A percentile compares a stretch with the other conserved stretches of the same genome.
These are phyloP conservation scores for Thermophis baileyi DNA, from an alignment of 2,113 vertebrate species.

Conservation along the genomic window DNA sequence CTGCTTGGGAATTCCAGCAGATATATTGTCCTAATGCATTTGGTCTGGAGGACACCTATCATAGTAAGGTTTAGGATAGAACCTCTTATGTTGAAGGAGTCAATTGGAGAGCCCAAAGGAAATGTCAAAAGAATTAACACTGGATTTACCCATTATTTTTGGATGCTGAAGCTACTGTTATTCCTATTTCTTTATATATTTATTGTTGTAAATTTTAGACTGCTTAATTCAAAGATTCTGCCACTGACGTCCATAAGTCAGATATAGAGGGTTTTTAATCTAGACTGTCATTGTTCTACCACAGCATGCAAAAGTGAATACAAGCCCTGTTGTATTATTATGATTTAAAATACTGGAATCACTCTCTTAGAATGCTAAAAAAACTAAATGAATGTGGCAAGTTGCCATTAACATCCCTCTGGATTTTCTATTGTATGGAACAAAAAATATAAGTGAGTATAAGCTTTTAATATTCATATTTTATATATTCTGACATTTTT, in stretches of 20 bases:
- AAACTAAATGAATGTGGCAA: background rate
- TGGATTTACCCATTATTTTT: background rate
- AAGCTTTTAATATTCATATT: background rate
- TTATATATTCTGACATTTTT: background rate
- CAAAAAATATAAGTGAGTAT: background rate
- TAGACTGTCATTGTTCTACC: background rate
- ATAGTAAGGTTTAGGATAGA: background rate
- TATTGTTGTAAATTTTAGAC: background rate
- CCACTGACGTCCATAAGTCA: background rate
- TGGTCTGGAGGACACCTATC: background rate
- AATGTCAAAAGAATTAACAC: background rate
- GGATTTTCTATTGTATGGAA: background rate
- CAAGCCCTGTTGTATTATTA: background rate
- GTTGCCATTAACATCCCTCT: background rate
- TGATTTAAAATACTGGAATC: background rate
- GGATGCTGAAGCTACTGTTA: background rate
- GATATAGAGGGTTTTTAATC: background rate
- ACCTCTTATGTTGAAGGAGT: background rate
- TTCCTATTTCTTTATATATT: background rate
- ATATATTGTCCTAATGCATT: background rate
- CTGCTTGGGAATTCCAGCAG: background rate
- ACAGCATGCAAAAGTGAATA: background rate
- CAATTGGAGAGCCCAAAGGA: background rate
- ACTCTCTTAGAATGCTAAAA: background rate
- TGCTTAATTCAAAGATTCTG: background rate